Evolutionary conservation across 2,113 vertebrate species (phyloP).

Genomic region (Pelvicachromis taeniatus): DNA sequence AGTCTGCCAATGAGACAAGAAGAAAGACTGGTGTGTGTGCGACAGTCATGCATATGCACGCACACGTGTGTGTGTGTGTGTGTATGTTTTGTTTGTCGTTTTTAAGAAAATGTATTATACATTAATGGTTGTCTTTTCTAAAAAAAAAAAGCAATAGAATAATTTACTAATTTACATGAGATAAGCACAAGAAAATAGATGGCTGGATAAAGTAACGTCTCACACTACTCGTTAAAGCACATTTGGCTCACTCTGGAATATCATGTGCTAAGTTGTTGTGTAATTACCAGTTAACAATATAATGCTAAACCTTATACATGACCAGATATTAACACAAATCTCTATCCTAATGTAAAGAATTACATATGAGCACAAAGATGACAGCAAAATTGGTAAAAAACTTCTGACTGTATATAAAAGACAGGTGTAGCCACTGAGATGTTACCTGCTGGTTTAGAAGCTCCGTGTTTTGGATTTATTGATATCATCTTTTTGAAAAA

Average conservation of each 20-base stretch:
- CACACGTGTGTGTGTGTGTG: conserved; percentile 41
- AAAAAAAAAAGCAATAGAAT: neutral
- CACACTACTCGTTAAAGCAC: neutral
- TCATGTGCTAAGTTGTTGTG: neutral
- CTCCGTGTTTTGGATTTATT: neutral
- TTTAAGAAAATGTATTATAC: neutral
- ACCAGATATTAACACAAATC: neutral
- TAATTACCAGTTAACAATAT: neutral
- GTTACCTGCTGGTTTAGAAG: neutral
- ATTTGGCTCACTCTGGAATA: neutral
- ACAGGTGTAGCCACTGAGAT: neutral
- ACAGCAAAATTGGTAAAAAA: neutral
- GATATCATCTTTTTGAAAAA: neutral
- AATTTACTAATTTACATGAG: neutral
- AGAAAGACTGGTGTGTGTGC: conserved; percentile 42
- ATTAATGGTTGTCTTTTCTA: neutral
- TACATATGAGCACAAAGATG: neutral
- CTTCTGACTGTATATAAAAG: neutral
- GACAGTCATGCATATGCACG: conserved; percentile 58
- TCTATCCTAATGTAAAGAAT: neutral
- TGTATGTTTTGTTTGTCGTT: neutral
- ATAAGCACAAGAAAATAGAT: neutral
- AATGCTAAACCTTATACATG: neutral
- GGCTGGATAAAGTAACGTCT: neutral
- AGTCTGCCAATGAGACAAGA: conserved; percentile 65